Evolutionary conservation across 2,888 invertebrate genomes (phyloP).

Genomic region (Agrotis exclamationis): DNA sequence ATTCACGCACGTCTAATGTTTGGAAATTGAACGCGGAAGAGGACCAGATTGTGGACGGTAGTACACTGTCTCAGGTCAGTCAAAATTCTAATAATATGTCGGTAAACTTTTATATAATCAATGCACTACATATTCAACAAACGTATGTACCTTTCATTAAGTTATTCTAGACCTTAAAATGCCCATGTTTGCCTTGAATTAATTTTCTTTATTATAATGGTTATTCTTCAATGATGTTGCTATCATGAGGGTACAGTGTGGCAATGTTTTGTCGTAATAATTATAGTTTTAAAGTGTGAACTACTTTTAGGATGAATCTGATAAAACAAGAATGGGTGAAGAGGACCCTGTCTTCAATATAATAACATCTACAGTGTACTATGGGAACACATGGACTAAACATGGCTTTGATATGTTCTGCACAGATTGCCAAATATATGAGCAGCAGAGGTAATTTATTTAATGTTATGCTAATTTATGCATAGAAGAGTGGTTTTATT

Average conservation of each 20-base stretch:
- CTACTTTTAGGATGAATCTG: constrained; percentile 83
- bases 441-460: constrained; percentile 85
- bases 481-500: constrained; percentile 17
- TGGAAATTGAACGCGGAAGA: constrained; percentile 96
- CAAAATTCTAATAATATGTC: constrained; percentile 65
- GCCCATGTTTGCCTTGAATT: constrained; percentile 73
- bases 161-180: constrained; percentile 64
- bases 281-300: constrained; percentile 21
- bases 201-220: constrained; percentile 52
- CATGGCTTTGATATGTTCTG: constrained; percentile 92
- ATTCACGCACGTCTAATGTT: constrained; percentile 95
- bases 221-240: constrained; percentile 26
- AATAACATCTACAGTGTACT: constrained; percentile 93
- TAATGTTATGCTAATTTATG: constrained; percentile 30
- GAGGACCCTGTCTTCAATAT: constrained; percentile 95
- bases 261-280: constrained; percentile 16
- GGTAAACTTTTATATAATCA: constrained; percentile 82
- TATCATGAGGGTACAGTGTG: constrained; percentile 34
- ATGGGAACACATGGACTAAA: constrained; percentile 93
- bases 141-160: constrained; percentile 69
- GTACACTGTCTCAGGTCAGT: constrained; percentile 90
- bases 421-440: constrained; percentile 91
- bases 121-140: constrained; percentile 70
- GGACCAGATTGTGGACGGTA: constrained; percentile 94
- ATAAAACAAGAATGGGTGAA: constrained; percentile 85